A percentile compares a stretch with the other conserved stretches of the same genome.
phyloP scores from a whole-genome alignment of 2,113 vertebrate genomes.

The Arenaria interpres region DNA sequence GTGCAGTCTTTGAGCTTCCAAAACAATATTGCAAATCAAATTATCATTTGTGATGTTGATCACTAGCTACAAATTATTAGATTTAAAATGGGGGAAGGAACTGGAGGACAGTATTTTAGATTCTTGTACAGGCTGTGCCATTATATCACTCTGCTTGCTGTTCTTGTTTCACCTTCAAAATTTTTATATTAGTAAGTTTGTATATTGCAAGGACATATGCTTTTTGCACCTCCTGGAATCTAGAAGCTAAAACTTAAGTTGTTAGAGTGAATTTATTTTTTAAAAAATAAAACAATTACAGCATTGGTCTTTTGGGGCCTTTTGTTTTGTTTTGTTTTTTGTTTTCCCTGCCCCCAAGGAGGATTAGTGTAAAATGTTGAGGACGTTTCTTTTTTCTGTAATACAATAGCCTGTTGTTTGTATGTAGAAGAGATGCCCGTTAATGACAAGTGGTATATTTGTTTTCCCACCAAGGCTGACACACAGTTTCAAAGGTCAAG shows the following conservation, averaged over 20 bases:
- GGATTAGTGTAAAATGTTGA: slow-evolving; percentile 6
- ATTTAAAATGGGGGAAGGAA: not conserved
- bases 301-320: not conserved
- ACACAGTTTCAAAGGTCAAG: slow-evolving; percentile 73
- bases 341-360: not conserved
- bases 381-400: slow-evolving; percentile 25
- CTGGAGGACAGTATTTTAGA: not conserved
- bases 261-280: not conserved
- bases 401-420: slow-evolving; percentile 67
- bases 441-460: slow-evolving; percentile 75
- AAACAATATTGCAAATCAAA: not conserved
- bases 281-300: not conserved
- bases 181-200: not conserved
- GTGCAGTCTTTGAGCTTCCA: not conserved
- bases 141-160: not conserved
- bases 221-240: not conserved
- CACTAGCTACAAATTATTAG: not conserved
- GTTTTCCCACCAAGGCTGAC: slow-evolving; percentile 80
- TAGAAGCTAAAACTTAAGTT: not conserved
- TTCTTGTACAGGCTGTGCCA: not conserved
- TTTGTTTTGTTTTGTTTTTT: not conserved
- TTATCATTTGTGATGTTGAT: not conserved
- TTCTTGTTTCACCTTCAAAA: not conserved
- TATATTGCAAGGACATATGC: not conserved
- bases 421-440: slow-evolving; percentile 35